Base-by-base conservation (phyloP, 2,888 invertebrate species). In the Lepas anatifera region DNA sequence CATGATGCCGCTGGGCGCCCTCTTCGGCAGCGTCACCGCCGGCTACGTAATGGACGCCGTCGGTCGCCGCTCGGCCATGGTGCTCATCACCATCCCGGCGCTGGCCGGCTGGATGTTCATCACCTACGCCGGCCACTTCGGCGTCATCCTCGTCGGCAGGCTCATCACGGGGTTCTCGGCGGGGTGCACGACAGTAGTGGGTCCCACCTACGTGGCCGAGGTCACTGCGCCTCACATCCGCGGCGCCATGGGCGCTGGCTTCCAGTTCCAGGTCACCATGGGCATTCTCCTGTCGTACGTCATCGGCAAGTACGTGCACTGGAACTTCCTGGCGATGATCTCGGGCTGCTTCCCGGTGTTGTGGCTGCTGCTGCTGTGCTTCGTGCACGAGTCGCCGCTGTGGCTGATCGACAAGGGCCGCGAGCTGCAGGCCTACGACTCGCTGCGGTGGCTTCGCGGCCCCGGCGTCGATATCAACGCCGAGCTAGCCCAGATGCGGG, bases 11-110 rank as follows among this genome's bases (percentile, higher is more conserved):
- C 79, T 95, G 73, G 89, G 90, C 69, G 95, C 93, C 27, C 80
- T 95, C 35, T 80, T 88, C 8, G 95, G 95, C 29, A 93, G 94
- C 63, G 83, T 92, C 22, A 79, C 86, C 11, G 94, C 93, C 67
- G 95, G 95, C n/a, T 88, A 89, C 0, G 81, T 90, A 46, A 90
- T 94, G 75, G 93, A 93, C 80, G 84, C 84, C 73, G 77, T 93
- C 35, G 95, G 95, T 71, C 84, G 95, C 75, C 87, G 88, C 77
- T 85, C 85, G 75, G 92, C 92, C 2, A 90, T 94, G 73, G 83
- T 89, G 69, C 83, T 85, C 27, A 91, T 89, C 3, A 88, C 90
- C 32, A 77, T 89, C 63, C 89, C 93, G 1, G 93, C 92, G 79
- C 16, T 72, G 11, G 46, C 27, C 41, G 73, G 95, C 11, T 95